Evolutionary conservation across 2,888 invertebrate species (phyloP), one percentile per base, ranked within the genome.

Genomic region (Ochropleura plecta): DNA sequence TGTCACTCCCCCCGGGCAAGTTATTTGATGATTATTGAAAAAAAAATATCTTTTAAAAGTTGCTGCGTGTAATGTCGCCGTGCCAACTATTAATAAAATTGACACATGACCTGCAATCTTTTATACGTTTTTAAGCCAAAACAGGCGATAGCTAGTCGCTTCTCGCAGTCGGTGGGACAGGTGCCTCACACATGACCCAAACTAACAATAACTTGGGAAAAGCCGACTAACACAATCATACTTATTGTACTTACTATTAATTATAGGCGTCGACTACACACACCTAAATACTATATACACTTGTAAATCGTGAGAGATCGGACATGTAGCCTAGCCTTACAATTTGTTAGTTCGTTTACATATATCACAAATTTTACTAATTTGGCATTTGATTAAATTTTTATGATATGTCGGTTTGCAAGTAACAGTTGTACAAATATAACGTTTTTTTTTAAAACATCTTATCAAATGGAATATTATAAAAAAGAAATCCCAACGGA

Each of bases 341-440:
- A 14, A 60, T 44, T 76, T 76, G 67, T 74, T 74, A 70, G 57
- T 64, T 48, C 48, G 42, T 66, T 64, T 40, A 40, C 40, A 30
- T 16, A 48, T 77, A 85, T 85, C 85, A 85, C 82, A 83, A 77
- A 69, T 78, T 76, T 73, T 77, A 80, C 74, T 83, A 85, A 83
- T 86, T 86, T 86, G 86, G 86, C 87, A 79, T 87, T 78, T 68
- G 62, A 72, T 69, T 82, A 62, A 10, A 60, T 81, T 73, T 46
- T 48, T 51, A 76, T 85, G 84, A 82, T 82, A 84, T 82, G 85
- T 84, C 70, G 53, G 42, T 60, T 72, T 57, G 48, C 44, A 53
- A 73, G 42, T 59, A 69, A 69, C 60, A 40, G 63, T 73, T 79
- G 60, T 83, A 83, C 70, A 79, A 70, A 42, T 72, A 72, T 77